Conservation (phyloP, 2,113 vertebrate species). For the Cyprinodon variegatus region DNA sequence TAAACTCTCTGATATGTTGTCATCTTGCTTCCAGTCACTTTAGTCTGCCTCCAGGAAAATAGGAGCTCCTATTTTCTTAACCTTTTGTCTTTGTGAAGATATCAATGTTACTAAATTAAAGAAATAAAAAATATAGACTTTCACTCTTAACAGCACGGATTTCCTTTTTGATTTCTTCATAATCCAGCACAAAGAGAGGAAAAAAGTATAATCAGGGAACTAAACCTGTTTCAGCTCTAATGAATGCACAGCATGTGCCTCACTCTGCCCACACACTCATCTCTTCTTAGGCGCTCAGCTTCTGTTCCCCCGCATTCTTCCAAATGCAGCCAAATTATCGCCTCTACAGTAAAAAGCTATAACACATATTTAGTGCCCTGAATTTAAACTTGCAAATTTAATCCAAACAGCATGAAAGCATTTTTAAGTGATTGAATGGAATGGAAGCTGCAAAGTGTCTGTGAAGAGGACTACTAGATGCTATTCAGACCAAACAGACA, state of each 20-base stretch:
- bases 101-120: not conserved
- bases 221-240: constrained; percentile 28
- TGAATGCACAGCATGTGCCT: constrained; percentile 18
- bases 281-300: constrained; percentile 61
- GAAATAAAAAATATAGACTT: not conserved
- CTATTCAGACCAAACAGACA: constrained; percentile 42
- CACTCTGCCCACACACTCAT: constrained; percentile 49
- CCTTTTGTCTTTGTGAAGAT: not conserved
- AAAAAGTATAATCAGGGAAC: constrained; percentile 6
- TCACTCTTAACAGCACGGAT: not conserved
- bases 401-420: constrained; percentile 46
- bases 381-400: constrained; percentile 21
- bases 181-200: too few relatives aligned
- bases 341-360: constrained; percentile 13
- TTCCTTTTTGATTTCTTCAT: not conserved
- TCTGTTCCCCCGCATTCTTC: constrained; percentile 47
- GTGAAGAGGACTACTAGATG: not conserved
- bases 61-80: not conserved
- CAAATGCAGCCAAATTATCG: constrained; percentile 31
- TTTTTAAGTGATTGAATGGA: constrained; percentile 47
- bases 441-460: constrained; percentile 35
- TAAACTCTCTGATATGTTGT: not conserved
- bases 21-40: not conserved
- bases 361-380: not conserved
- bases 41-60: not conserved